Conservation (phyloP, 2,113 vertebrate species). For the Pygathrix nemaeus region DNA sequence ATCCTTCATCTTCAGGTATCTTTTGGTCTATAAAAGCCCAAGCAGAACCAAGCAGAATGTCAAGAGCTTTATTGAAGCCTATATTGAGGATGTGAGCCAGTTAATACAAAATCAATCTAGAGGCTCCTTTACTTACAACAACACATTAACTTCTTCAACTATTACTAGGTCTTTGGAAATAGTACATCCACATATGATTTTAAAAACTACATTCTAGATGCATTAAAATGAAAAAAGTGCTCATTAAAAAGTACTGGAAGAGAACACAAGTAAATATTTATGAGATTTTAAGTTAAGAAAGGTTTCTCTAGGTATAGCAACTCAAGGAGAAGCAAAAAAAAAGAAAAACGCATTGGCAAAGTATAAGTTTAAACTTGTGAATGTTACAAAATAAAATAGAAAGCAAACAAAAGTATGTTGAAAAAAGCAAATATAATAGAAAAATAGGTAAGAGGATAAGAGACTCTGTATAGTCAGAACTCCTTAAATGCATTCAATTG, state of each 20-base stretch:
- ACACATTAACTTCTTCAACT: not conserved
- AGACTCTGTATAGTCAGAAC: not conserved
- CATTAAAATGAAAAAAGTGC: not conserved
- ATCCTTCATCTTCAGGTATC: not conserved
- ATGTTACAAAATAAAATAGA: constrained; percentile 23
- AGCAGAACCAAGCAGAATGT: not conserved
- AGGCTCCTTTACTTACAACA: not conserved
- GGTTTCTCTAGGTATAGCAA: not conserved
- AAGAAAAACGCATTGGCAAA: not conserved
- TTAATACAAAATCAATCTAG: not conserved
- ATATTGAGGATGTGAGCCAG: not conserved
- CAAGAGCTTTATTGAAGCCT: not conserved
- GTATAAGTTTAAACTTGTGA: not conserved
- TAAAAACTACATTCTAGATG: not conserved
- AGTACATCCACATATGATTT: not conserved
- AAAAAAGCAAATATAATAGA: not conserved
- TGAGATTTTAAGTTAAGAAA: not conserved
- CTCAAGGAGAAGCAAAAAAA: not conserved
- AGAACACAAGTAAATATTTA: not conserved
- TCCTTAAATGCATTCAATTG: not conserved
- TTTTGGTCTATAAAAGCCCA: not conserved
- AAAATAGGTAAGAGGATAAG: not conserved
- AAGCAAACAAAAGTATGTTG: not conserved
- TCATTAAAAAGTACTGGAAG: not conserved
- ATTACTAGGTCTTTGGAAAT: not conserved